Base-by-base conservation (phyloP, 2,113 vertebrate genomes). In the Gorsachius goisagi region DNA sequence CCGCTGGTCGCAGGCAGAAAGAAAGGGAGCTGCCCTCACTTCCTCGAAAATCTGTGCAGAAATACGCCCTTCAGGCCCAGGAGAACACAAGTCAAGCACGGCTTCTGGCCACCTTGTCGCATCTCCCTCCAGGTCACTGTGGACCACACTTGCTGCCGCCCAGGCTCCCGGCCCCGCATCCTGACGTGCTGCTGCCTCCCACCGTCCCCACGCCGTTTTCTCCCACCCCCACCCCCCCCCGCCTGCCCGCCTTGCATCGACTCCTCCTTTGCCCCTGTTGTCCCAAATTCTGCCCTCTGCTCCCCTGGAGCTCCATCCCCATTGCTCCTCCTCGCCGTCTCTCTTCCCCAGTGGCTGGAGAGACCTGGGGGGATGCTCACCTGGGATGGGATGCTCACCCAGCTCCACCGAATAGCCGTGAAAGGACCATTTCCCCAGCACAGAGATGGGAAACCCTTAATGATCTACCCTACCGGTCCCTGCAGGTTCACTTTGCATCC, bases 121-220 rank as follows among this genome's bases (percentile, higher is more conserved):
- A 0, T 41, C 33, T 85, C 35, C 49, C 50, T 50, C 22, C 30
- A 13, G 81, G 50, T 20, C 15, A 6, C 28, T 10, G 13, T 6
- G 66, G 69, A n/a, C 71, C 22, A 7, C 3, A 18, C 41, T 3
- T 23, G 47, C 41, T n/a, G 58, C 53, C 28, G 18, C 50, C 12
- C 33, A 17, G 33, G 37, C 72, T 89, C 55, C 59, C 8, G 8
- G 27, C 22, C 35, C 41, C 4, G 0, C 6, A 0, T 30, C 55
- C 80, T 8, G 33, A 45, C 3, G 8, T 4, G 32, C 30, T 15
- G 27, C 68, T 66, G 47, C 32, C 32, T 35, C 80, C 67, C 39
- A 32, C 26, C 5, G 2, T 13, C 28, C 47, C 32, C 60, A 59
- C 0, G 0, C 13, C 0, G 0, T 28, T 50, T 39, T 28, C 20